Evolutionary conservation across 2,888 invertebrate species (phyloP).

Genomic region (Danaus chrysippus): DNA sequence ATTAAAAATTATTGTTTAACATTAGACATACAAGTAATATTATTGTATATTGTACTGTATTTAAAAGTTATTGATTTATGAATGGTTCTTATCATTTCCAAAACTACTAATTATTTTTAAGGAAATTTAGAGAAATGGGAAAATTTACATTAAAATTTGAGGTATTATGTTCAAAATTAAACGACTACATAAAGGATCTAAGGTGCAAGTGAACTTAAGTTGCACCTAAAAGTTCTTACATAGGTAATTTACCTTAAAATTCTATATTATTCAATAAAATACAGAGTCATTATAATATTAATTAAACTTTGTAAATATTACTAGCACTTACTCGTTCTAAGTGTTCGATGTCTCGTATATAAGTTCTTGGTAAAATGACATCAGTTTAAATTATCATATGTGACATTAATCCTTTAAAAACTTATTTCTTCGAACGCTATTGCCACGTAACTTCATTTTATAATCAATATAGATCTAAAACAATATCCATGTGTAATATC

Average conservation of each 20-base stretch:
- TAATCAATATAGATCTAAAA: neutral
- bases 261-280: no score
- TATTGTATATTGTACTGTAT: no score
- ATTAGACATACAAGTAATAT: no score
- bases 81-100: no score
- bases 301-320: neutral
- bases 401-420: constrained; percentile 11
- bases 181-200: no score
- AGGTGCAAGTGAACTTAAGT: no score
- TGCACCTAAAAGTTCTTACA: no score
- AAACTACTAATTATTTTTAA: no score
- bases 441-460: neutral
- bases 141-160: neutral
- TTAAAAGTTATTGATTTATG: neutral
- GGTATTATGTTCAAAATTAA: no score
- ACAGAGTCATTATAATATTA: neutral
- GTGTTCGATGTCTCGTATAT: constrained; percentile 4
- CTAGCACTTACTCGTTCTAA: neutral
- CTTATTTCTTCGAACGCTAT: constrained; percentile 11
- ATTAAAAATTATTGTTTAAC: no score
- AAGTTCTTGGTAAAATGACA: constrained; percentile 17
- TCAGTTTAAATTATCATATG: constrained; percentile 9
- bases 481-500: neutral
- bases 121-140: no score
- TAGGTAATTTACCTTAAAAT: no score